Evolutionary conservation across 2,113 vertebrate species (phyloP).

Genomic region (human (Homo sapiens)): DNA sequence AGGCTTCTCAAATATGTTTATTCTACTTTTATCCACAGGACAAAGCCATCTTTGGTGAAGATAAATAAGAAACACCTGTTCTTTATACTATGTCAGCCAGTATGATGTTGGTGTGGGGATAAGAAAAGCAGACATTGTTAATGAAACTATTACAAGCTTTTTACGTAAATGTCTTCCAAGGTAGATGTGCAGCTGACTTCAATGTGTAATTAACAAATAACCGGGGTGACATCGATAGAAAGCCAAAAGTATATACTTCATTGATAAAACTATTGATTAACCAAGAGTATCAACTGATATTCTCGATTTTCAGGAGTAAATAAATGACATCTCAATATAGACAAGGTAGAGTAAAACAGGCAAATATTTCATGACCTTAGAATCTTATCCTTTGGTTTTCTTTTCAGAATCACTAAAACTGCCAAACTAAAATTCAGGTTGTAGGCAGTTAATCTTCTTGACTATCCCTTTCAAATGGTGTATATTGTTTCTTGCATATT

Average conservation of each 20-base stretch:
- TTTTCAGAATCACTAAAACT: slow-evolving; percentile 90
- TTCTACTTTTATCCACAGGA: slow-evolving; percentile 88
- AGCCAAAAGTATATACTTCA: slow-evolving; percentile 92
- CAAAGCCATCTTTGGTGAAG: slow-evolving; percentile 93
- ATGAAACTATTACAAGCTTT: slow-evolving; percentile 91
- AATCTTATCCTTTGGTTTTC: slow-evolving; percentile 91
- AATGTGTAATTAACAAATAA: slow-evolving; percentile 93
- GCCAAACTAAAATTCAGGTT: slow-evolving; percentile 90
- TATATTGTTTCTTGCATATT: background rate
- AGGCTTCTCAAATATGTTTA: slow-evolving; percentile 88
- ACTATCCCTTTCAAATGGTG: background rate
- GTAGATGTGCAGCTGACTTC: slow-evolving; percentile 90
- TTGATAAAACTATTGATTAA: slow-evolving; percentile 91
- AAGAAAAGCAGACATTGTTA: slow-evolving; percentile 89
- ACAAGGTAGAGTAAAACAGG: slow-evolving; percentile 91
- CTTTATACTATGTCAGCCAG: slow-evolving; percentile 91
- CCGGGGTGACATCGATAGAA: slow-evolving; percentile 91
- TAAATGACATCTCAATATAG: slow-evolving; percentile 89
- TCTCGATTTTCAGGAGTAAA: slow-evolving; percentile 90
- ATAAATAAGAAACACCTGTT: slow-evolving; percentile 90
- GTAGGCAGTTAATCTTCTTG: slow-evolving; percentile 63
- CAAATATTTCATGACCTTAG: slow-evolving; percentile 92
- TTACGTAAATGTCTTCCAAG: slow-evolving; percentile 90
- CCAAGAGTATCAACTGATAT: slow-evolving; percentile 93
- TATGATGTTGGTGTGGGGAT: slow-evolving; percentile 90